These are phyloP conservation scores for Peromyscus aztecus DNA, from an alignment of 2,797 vertebrate genomes.

Conservation along the genomic window DNA sequence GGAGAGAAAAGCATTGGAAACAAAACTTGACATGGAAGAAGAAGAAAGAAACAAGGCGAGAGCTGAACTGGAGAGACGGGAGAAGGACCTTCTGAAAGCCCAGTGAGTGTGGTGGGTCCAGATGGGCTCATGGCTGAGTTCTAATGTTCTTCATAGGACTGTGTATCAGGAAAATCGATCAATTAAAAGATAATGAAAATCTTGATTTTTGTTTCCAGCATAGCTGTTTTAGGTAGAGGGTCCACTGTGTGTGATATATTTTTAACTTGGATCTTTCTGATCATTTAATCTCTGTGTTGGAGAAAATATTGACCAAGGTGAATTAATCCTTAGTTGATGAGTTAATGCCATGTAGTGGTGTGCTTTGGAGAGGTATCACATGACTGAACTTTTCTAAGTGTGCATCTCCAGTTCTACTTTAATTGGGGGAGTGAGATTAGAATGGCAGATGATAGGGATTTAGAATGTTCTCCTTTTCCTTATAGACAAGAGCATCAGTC, in stretches of 20 bases:
- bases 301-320: conserved; percentile 14
- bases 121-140: neutral
- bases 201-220: conserved; percentile 31
- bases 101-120: conserved; percentile 92
- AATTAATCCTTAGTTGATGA: neutral
- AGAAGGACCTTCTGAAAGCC: conserved; percentile 98
- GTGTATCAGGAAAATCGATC: neutral
- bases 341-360: conserved; percentile 7
- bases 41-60: conserved; percentile 99
- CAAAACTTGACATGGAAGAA: conserved; percentile 99
- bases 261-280: conserved; percentile 25
- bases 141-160: neutral
- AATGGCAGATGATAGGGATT: neutral
- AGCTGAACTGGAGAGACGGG: conserved; percentile 97
- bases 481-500: conserved; percentile 97
- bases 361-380: neutral
- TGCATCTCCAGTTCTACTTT: neutral
- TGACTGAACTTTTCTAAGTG: conserved; percentile 36
- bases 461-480: conserved; percentile 48
- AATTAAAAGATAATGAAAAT: conserved; percentile 30
- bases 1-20: conserved; percentile 97
- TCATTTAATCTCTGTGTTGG: neutral
- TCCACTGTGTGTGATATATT: conserved; percentile 14
- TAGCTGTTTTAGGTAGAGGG: neutral
- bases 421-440: neutral